Evolutionary conservation across 2,113 vertebrate species (phyloP), one percentile per base, ranked within the genome.

Genomic region (Hippocampus comes): DNA sequence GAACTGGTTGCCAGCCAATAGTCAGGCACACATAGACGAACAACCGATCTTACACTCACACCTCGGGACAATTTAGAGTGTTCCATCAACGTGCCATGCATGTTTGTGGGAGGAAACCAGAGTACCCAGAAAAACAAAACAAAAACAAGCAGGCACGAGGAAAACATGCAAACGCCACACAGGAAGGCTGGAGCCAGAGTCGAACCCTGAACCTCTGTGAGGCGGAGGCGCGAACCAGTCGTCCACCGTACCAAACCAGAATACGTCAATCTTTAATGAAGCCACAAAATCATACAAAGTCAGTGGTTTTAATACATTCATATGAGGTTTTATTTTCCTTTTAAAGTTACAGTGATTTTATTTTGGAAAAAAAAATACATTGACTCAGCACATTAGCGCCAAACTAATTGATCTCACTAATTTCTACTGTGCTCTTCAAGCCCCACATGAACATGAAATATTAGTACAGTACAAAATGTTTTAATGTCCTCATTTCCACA

Each of bases 231-330:
- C 34, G 5, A 7, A 38, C 34, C 34, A 38, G 5, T 38, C 34
- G 5, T 38, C 5, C 34, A 38, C 34, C 34, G 34, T 6, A 38
- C 5, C 34, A 38, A 38, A 17, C 51, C 20, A 53, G 2, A 61
- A 4, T 21, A 60, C 14, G 18, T 63, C 20, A n/a, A 21, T 41
- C 61, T 59, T 59, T 59, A 27, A 63, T 42, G 4, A 21, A n/a
- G n/a, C 20, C 18, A 41, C 30, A 63, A 21, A 61, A 63, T n/a
- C 20, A 41, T 41, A 12, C 61, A 63, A 43, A 65, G 10, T 23
- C 63, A 46, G 63, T 65, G 21, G 63, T 25, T 64, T 64, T 64
- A 64, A 42, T 43, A 38, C 18, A 63, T 30, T 20, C 18, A 63
- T 20, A 41, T 21, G 9, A 63, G 15, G 48, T 18, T 18, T 5